A percentile compares a stretch with the other conserved stretches of the same genome.
phyloP scores from a whole-genome alignment of 1,140 invertebrate species.

The Pinna nobilis region DNA sequence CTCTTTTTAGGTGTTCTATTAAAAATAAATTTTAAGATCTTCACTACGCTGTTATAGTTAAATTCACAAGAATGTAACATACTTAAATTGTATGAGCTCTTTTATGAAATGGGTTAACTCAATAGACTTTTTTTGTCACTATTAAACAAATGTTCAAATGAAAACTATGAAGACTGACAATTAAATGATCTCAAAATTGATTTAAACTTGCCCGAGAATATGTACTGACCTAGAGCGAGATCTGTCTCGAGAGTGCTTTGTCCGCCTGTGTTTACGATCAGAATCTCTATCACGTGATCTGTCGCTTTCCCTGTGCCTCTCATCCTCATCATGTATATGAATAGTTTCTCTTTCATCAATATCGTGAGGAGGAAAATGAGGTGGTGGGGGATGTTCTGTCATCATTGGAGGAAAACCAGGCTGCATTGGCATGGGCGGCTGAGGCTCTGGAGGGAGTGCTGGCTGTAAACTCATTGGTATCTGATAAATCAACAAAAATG shows the following conservation, averaged over 20 bases:
- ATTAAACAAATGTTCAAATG: no score
- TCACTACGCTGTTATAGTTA: neutral
- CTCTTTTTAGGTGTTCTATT: constrained; percentile 67
- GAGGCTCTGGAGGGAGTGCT: constrained; percentile 37
- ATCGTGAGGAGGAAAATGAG: constrained; percentile 26
- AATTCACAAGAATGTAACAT: neutral
- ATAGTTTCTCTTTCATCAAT: constrained; percentile 25
- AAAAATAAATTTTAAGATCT: neutral
- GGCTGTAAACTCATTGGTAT: constrained; percentile 41
- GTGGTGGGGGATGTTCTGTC: constrained; percentile 23
- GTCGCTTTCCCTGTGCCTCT: constrained; percentile 42
- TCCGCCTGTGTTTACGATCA: constrained; percentile 46
- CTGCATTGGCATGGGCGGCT: constrained; percentile 36
- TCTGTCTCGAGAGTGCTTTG: constrained; percentile 52
- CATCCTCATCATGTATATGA: constrained; percentile 46
- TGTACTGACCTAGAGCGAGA: constrained; percentile 55
- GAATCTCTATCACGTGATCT: constrained; percentile 37
- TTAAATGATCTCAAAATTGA: no score
- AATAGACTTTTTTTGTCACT: no score
- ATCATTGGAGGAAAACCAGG: constrained; percentile 8
- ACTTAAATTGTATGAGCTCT: neutral
- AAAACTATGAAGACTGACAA: no score
- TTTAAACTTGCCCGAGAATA: no score
- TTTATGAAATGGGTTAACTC: no score
- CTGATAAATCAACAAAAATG: neutral